A percentile compares a stretch with the other conserved stretches of the same genome.
phyloP scores from a whole-genome alignment of 35 echinoderm and acorn worm species.

The Hemicentrotus pulcherrimus region DNA sequence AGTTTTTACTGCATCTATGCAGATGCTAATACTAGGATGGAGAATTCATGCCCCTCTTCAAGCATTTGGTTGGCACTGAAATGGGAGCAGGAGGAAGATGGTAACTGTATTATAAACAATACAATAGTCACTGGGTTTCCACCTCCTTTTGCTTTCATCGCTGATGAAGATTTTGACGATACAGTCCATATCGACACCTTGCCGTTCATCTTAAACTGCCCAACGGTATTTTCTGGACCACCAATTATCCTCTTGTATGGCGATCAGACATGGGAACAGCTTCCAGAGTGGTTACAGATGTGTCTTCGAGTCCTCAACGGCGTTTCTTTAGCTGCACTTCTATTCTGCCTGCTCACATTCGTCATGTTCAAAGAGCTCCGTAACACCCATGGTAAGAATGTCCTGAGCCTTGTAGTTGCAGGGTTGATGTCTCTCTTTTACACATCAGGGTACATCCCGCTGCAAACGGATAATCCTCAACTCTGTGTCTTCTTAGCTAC shows the following conservation, averaged over 20 bases:
- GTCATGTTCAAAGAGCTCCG: slow-evolving; percentile 15
- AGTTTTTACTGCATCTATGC: neutral
- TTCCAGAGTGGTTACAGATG: neutral
- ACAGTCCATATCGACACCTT: too few species aligned
- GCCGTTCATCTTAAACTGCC: too few species aligned
- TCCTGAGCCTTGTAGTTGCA: neutral
- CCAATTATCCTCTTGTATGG: neutral
- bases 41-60: too few species aligned
- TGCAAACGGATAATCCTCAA: neutral
- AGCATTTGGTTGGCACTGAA: too few species aligned
- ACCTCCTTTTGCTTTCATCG: too few species aligned
- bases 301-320: slow-evolving; percentile 9
- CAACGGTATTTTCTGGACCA: neutral
- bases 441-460: slow-evolving; percentile 22
- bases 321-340: neutral
- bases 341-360: neutral
- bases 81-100: too few species aligned
- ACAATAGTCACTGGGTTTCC: too few species aligned
- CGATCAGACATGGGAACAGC: neutral
- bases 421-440: neutral
- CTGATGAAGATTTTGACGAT: too few species aligned
- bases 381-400: slow-evolving; percentile 40
- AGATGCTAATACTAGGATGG: neutral
- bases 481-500: slow-evolving; percentile 30
- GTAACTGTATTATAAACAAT: too few species aligned